Evolutionary conservation across 2,888 invertebrate species (phyloP).

Genomic region (Bedellia somnulentella): DNA sequence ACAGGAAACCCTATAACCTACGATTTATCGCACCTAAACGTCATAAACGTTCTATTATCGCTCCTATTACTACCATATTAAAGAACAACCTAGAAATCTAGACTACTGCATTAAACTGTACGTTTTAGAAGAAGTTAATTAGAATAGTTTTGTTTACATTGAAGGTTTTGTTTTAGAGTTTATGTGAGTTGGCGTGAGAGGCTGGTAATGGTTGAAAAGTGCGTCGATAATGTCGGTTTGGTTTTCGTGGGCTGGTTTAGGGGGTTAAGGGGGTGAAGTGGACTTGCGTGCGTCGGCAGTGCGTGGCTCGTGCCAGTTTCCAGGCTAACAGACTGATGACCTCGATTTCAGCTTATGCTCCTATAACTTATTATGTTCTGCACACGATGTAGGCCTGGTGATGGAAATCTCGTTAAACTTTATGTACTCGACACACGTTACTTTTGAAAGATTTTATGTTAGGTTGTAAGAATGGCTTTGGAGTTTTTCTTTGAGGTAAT

Average conservation of each 20-base stretch:
- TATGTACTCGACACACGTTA: constrained; percentile 12
- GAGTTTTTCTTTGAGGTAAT: background rate
- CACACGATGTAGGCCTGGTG: constrained; percentile 23
- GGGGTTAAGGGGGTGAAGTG: no score
- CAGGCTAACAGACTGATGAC: constrained; percentile 39
- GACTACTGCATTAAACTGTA: no score
- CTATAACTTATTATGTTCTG: constrained; percentile 48
- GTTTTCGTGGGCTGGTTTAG: no score
- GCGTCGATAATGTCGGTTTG: no score
- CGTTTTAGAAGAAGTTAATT: no score
- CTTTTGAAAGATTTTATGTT: constrained; percentile 3
- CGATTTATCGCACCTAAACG: constrained; percentile 9
- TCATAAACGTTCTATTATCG: no score
- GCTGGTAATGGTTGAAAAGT: no score
- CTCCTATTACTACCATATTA: no score
- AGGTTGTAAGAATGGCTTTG: background rate
- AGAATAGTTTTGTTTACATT: no score
- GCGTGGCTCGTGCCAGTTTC: constrained; percentile 50
- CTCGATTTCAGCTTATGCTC: constrained; percentile 47
- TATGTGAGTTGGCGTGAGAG: no score
- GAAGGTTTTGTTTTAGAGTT: no score
- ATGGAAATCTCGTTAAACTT: constrained; percentile 11
- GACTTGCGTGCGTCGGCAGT: constrained; percentile 44
- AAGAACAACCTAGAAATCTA: no score
- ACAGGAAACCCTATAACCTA: constrained; percentile 36